Conservation (phyloP, 2,797 vertebrate species). For the Etheostoma perlongum region DNA sequence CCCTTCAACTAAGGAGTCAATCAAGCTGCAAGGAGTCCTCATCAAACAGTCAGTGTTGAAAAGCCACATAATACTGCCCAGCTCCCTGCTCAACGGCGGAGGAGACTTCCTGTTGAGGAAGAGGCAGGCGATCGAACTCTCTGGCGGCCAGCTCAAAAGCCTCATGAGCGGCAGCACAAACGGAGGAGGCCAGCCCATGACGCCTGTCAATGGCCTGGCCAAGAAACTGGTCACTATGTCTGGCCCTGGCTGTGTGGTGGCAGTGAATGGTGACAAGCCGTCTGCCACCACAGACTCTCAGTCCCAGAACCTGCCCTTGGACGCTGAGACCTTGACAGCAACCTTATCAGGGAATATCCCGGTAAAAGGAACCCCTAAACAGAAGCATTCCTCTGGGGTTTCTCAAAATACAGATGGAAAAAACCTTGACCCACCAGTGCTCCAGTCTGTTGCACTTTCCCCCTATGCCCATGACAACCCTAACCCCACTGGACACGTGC, state of each 20-base stretch:
- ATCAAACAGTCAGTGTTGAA: constrained; percentile 96
- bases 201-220: constrained; percentile 95
- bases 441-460: constrained; percentile 68
- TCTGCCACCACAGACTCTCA: constrained; percentile 79
- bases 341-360: constrained; percentile 87
- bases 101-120: constrained; percentile 93
- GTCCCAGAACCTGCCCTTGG: constrained; percentile 78
- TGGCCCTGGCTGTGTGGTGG: constrained; percentile 85
- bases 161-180: constrained; percentile 90
- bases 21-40: constrained; percentile 96
- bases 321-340: constrained; percentile 73
- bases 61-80: constrained; percentile 89
- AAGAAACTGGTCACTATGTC: constrained; percentile 92
- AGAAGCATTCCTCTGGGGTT: constrained; percentile 79
- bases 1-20: constrained; percentile 91
- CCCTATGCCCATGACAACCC: constrained; percentile 63
- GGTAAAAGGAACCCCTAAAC: constrained; percentile 87
- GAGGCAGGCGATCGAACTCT: constrained; percentile 92
- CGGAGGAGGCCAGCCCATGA: constrained; percentile 87
- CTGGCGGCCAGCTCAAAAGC: constrained; percentile 93
- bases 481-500: constrained; percentile 59
- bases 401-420: constrained; percentile 72
- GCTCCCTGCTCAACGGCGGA: constrained; percentile 86
- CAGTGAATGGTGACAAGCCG: constrained; percentile 84
- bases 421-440: constrained; percentile 65